Evolutionary conservation across 2,888 invertebrate genomes (phyloP).

Genomic region (Sesamia inferens): DNA sequence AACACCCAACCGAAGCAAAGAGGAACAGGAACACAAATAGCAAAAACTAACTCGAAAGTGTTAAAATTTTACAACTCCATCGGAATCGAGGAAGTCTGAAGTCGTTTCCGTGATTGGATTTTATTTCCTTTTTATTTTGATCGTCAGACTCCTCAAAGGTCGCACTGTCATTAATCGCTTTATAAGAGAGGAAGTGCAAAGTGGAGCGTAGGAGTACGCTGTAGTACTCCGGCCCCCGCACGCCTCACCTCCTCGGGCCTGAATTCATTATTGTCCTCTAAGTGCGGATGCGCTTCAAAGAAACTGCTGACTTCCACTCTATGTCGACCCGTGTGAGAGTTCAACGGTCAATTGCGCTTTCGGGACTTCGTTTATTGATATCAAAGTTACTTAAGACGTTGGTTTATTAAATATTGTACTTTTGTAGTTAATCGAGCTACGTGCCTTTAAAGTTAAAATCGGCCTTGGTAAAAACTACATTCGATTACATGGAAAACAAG

Average conservation of each 20-base stretch:
- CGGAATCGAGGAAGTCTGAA: conserved; percentile 53
- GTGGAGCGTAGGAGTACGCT: conserved; percentile 84
- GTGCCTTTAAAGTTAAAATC: not conserved
- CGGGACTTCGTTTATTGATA: conserved; percentile 76
- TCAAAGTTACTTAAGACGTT: conserved; percentile 65
- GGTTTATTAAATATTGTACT: conserved; percentile 39
- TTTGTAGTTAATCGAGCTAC: conserved; percentile 15
- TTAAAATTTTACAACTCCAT: conserved; percentile 52
- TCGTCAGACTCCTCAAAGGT: conserved; percentile 80
- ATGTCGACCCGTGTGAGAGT: conserved; percentile 73
- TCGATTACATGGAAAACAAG: no score
- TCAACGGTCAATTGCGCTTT: conserved; percentile 84
- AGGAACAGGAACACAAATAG: conserved; percentile 41
- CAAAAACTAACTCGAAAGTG: conserved; percentile 36
- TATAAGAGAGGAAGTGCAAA: conserved; percentile 85
- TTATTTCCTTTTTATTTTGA: conserved; percentile 81
- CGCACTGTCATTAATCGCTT: conserved; percentile 85
- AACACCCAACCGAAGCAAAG: conserved; percentile 10
- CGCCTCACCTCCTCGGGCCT: conserved; percentile 73
- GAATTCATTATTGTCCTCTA: conserved; percentile 88
- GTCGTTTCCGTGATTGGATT: conserved; percentile 78
- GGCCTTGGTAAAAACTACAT: not conserved
- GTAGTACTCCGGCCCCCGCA: conserved; percentile 68
- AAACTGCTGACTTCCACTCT: conserved; percentile 85
- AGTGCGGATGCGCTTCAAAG: conserved; percentile 85